Percentiles rank a stretch among this genome's conserved stretches.
Conservation (phyloP, 2,888 invertebrate genomes). For the Dolichopus griseipennis region DNA sequence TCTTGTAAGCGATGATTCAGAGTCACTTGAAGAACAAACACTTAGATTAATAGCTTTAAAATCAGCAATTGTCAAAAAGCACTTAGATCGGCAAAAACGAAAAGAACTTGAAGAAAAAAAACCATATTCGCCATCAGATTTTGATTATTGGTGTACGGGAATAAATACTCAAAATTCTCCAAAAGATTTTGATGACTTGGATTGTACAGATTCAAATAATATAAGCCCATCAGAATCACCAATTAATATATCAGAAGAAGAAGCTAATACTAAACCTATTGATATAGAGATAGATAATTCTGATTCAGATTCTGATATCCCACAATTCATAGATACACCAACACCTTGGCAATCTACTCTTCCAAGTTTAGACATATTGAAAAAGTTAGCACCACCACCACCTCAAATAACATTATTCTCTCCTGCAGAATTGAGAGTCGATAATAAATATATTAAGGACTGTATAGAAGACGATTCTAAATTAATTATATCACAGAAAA, state of each 20-base stretch:
- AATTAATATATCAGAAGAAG: conserved; percentile 24
- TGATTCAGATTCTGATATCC: conserved; percentile 32
- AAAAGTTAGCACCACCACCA: conserved; percentile 15
- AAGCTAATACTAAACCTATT: conserved; percentile 32
- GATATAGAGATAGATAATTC: conserved; percentile 42
- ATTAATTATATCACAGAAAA: conserved; percentile 16
- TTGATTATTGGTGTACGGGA: conserved; percentile 31
- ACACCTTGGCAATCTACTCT: conserved; percentile 24
- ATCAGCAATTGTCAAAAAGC: conserved; percentile 39
- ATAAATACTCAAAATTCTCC: conserved; percentile 24
- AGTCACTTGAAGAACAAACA: conserved; percentile 30
- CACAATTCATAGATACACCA: conserved; percentile 17
- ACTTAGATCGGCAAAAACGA: conserved; percentile 36
- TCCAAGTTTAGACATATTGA: conserved; percentile 20
- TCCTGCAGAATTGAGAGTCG: conserved; percentile 13
- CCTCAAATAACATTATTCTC: conserved; percentile 21
- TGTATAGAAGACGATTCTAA: conserved; percentile 11
- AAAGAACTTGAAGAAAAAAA: conserved; percentile 31
- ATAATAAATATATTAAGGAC: neutral
- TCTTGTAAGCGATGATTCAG: conserved; percentile 18
- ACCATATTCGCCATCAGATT: conserved; percentile 43
- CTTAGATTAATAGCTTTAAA: conserved; percentile 41
- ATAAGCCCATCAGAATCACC: conserved; percentile 41
- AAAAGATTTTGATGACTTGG: conserved; percentile 27
- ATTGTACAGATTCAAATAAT: conserved; percentile 27